phyloP scores from a whole-genome alignment of 2,797 vertebrate species.

The Valencia hispanica region DNA sequence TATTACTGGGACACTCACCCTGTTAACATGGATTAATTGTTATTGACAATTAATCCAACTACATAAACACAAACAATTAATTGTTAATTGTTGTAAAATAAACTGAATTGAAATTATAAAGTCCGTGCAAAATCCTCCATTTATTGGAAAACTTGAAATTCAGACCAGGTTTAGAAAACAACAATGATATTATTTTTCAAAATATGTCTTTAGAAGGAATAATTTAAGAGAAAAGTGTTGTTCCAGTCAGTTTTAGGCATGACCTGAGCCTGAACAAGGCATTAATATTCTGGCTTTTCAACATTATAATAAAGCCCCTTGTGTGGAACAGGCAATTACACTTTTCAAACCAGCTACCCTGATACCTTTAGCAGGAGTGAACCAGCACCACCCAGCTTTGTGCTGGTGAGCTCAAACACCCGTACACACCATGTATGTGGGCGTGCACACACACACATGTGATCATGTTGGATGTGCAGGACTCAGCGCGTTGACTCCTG shows the following conservation, averaged over 20 bases:
- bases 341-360: conserved; percentile 38
- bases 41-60: no score
- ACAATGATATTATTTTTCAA: not conserved
- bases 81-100: no score
- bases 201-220: not conserved
- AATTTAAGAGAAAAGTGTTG: not conserved
- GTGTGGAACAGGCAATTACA: conserved; percentile 34
- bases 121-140: not conserved
- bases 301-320: not conserved
- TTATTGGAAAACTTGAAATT: not conserved
- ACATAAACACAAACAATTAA: no score
- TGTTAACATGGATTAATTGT: not conserved
- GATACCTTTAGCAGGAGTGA: conserved; percentile 61
- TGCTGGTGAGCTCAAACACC: conserved; percentile 52
- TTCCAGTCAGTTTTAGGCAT: not conserved
- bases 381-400: conserved; percentile 13
- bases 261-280: not conserved
- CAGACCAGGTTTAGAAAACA: not conserved
- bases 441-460: conserved; percentile 11
- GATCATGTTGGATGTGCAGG: conserved; percentile 57
- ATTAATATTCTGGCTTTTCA: not conserved
- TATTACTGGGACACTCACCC: not conserved
- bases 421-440: conserved; percentile 13
- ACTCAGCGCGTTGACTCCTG: conserved; percentile 52
- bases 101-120: no score